Evolutionary conservation across 1,140 invertebrate genomes (phyloP), one percentile per base, ranked within the genome.

Genomic region (Ephestia elutella): DNA sequence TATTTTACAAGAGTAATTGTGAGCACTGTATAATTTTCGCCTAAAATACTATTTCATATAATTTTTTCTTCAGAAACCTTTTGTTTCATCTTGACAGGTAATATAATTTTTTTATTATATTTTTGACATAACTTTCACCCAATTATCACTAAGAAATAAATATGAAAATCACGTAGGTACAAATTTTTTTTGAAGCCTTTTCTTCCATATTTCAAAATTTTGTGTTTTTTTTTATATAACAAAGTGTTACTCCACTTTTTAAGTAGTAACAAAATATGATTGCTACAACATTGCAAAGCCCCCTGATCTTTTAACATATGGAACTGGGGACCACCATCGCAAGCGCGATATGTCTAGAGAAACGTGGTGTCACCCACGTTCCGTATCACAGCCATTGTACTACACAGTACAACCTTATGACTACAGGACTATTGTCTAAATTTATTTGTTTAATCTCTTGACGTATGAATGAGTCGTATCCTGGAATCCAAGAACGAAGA

Each of bases 221-320:
- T 25, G n/a, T n/a, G n/a, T 25, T n/a, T 17, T 44, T 44, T 3
- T 15, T 15, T 15, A 15, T 15, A 44, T 44, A 10, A 44, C 13
- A 15, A 4, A 44, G n/a, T n/a, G n/a, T n/a, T n/a, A n/a, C n/a
- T n/a, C n/a, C n/a, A n/a, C n/a, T n/a, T n/a, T n/a, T n/a, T n/a
- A n/a, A n/a, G n/a, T n/a, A n/a, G n/a, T n/a, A n/a, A n/a, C n/a
- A n/a, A n/a, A n/a, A n/a, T n/a, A n/a, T n/a, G n/a, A n/a, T n/a
- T n/a, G n/a, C n/a, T n/a, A n/a, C n/a, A n/a, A 44, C 38, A 44
- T 44, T 21, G 5, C 4, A 38, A 56, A 49, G 30, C 19, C 18
- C 55, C 20, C 38, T 21, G 65, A 77, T 68, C 71, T 73, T 79
- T 79, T 78, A 82, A 82, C 74, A 82, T 76, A 80, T 82, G 73